Base-by-base conservation (phyloP, 1,140 invertebrate genomes). In the Pectinophora gossypiella region DNA sequence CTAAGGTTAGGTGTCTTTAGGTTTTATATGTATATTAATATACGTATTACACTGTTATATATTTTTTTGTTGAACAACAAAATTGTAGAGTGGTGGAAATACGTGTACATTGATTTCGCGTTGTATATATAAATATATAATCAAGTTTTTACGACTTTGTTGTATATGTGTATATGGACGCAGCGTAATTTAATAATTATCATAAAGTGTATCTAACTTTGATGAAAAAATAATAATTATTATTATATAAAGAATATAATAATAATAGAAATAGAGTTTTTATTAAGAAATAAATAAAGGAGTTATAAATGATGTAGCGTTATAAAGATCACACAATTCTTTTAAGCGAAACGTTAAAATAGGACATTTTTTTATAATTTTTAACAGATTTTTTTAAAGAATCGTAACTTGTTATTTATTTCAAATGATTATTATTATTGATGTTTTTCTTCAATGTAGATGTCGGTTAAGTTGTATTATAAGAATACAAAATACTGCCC, bases 381-480 rank as follows among this genome's bases (percentile, higher is more conserved):
- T 85, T 82, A 86, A 85, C 79, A 80, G 66, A 79, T 83, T 72
- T 80, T 69, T 72, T 73, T 68, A 72, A 76, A 77, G 66, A 74
- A 75, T 66, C 79, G 77, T 83, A 86, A 82, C 75, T 86, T 85
- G 83, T 86, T 86, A 86, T 86, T 86, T 86, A 86, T 86, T 86
- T 85, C 76, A 86, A 86, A 86, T 83, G 81, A 85, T 85, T 85
- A 84, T 80, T 81, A 86, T 77, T 83, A 82, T 77, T 79, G 77
- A 81, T 81, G 80, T 84, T 84, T 83, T 63, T 64, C 67, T 76
- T 73, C 72, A 66, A 64, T 74, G 70, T 85, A 81, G 76, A 68
- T 70, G 66, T 77, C 61, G 65, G 59, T 76, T 85, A 80, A 75
- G 70, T 84, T 84, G 80, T 84, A 83, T 81, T 70, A 75, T 83